These are phyloP conservation scores for Tetragonisca angustula DNA, from an alignment of 2,888 invertebrate genomes.

Conservation along the genomic window DNA sequence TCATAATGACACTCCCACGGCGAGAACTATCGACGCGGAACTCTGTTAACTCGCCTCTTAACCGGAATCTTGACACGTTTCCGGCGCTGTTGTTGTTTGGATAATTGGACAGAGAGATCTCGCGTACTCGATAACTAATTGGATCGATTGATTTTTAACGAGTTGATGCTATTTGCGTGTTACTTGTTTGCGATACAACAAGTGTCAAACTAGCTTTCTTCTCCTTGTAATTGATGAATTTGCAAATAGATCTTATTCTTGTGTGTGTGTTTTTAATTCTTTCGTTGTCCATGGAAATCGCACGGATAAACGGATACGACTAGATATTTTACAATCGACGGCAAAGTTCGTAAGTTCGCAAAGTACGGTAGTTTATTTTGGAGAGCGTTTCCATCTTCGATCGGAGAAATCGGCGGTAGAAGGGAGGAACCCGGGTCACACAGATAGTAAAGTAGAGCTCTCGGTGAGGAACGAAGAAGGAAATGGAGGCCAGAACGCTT, in stretches of 20 bases:
- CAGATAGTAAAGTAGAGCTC: conserved; percentile 25
- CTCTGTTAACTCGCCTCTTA: conserved; percentile 76
- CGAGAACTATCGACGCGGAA: conserved; percentile 61
- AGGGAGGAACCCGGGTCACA: conserved; percentile 5
- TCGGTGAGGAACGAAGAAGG: conserved; percentile 24
- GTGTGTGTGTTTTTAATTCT: not conserved
- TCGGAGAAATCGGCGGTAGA: not conserved
- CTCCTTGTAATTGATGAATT: not conserved
- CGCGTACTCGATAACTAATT: not conserved
- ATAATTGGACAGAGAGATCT: not conserved
- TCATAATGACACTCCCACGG: conserved; percentile 67
- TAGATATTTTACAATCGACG: not conserved
- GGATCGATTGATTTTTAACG: not conserved
- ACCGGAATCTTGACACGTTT: conserved; percentile 38
- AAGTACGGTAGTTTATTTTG: conserved; percentile 20
- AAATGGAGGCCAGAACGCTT: conserved; percentile 59
- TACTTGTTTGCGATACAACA: not conserved
- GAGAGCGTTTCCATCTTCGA: conserved; percentile 16
- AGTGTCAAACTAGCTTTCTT: not conserved
- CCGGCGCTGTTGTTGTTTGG: not conserved
- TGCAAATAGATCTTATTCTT: not conserved
- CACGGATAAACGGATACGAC: not conserved
- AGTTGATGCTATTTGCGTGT: too few species aligned
- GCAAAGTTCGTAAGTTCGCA: not conserved
- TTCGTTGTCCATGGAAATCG: not conserved